Conservation (phyloP, 2,797 vertebrate species). For the Pangasius macronema region DNA sequence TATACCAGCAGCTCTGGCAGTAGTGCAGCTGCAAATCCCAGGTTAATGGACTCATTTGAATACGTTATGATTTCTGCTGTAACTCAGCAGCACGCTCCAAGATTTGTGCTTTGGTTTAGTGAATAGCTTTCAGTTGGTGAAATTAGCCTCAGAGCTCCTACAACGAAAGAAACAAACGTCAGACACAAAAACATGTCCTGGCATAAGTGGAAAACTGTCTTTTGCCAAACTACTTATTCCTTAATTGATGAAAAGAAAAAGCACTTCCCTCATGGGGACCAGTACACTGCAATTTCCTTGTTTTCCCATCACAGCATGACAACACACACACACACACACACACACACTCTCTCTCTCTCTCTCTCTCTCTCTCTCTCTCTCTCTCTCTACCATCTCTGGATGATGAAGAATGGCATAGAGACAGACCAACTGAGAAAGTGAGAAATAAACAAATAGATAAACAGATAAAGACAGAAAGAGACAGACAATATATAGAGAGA, state of each 20-base stretch:
- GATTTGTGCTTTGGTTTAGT: too few species aligned
- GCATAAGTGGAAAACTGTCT: not conserved
- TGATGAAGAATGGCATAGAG: not conserved
- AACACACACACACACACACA: not conserved
- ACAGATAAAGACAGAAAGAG: not conserved
- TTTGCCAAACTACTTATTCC: not conserved
- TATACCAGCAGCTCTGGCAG: too few species aligned
- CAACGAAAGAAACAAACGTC: not conserved
- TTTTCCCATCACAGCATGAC: constrained; percentile 1
- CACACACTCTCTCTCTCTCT: too few species aligned
- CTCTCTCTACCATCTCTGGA: not conserved
- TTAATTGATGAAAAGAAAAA: constrained; percentile 4
- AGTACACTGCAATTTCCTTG: constrained; percentile 13
- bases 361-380: not conserved
- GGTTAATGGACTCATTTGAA: too few species aligned
- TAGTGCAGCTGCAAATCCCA: too few species aligned
- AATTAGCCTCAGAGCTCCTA: too few species aligned
- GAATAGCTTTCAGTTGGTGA: not conserved
- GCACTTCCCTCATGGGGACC: too few species aligned
- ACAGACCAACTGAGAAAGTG: not conserved
- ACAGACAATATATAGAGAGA: not conserved
- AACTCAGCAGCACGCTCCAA: not conserved
- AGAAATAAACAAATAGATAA: not conserved
- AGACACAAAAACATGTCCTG: not conserved
- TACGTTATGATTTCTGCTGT: not conserved